Base-by-base conservation (phyloP, 2,113 vertebrate genomes). In the Pteropus alecto region DNA sequence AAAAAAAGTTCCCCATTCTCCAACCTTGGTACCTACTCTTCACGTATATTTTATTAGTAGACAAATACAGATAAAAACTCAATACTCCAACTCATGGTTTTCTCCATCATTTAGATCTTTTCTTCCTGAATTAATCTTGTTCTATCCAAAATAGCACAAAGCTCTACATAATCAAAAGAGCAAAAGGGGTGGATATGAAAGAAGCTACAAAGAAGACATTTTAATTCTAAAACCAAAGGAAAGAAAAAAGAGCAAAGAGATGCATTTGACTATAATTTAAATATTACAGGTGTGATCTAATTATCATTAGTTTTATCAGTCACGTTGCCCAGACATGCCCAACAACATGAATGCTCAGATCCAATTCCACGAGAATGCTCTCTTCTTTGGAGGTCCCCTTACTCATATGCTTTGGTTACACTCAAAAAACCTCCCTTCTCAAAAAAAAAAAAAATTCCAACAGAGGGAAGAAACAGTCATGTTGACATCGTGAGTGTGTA, bases 211-310 rank as follows among this genome's bases (percentile, higher is more conserved):
- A 19, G 41, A 95, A 48, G 41, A 86, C 14, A 88, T 56, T 82
- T 54, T 96, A 33, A 90, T 68, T 73, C 61, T 94, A 83, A 89
- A 96, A 90, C 63, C 19, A 92, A 74, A 90, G 43, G 21, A 86
- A 6, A 84, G 48, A 38, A 19, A 70, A 91, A 70, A 74, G 18
- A 88, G 56, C 41, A 48, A 33, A 76, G 43, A 87, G n/a, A 90
- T 77, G 35, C 26, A 95, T 87, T 48, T 94, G 41, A 83, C 63
- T 87, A 79, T 61, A 83, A 85, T 38, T 67, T 90, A 88, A 95
- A 61, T 58, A 79, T 87, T 76, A 91, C 5, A 43, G 14, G 43
- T 48, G 24, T 46, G 77, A 82, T 83, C 68, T 86, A 70, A 94
- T 93, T 78, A 97, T 35, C 65, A 94, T 9, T 43, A 9, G 10